Percentiles rank a stretch among this genome's conserved stretches.
Conservation (phyloP, 2,797 vertebrate genomes). For the Acridotheres tristis region DNA sequence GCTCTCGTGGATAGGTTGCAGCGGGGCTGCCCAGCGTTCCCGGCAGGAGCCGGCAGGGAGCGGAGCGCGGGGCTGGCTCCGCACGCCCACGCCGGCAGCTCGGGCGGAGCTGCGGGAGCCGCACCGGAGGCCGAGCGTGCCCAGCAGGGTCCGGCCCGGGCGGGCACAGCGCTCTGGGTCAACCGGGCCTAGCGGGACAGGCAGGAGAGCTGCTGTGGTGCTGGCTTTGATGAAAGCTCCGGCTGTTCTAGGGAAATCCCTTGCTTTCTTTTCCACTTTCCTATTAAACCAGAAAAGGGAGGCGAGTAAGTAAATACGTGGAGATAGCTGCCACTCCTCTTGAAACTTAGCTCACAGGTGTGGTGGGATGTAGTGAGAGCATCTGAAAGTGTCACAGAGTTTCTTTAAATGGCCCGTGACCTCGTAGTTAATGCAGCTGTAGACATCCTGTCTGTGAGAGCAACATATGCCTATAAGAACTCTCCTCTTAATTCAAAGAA, state of each 20-base stretch:
- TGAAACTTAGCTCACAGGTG: not conserved
- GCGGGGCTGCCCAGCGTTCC: not conserved
- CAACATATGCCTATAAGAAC: not conserved
- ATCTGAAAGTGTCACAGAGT: not conserved
- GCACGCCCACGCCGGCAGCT: not conserved
- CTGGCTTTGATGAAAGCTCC: not conserved
- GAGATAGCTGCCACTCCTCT: too few relatives aligned
- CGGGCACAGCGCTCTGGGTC: not conserved
- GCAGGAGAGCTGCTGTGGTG: not conserved
- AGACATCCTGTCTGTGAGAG: rapidly evolving
- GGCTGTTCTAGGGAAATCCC: not conserved
- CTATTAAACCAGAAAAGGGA: not conserved
- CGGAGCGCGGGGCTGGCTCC: rapidly evolving
- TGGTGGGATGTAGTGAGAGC: not conserved
- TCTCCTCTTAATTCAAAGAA: not conserved
- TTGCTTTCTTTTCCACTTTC: not conserved
- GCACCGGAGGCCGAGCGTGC: rapidly evolving
- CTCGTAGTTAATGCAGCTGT: not conserved
- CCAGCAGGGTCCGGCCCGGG: rapidly evolving
- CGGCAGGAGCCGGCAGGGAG: not conserved
- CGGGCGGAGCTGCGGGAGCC: rapidly evolving
- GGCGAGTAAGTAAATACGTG: rapidly evolving
- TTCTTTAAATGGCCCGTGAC: not conserved
- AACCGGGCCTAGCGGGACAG: not conserved
- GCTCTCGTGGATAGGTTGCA: rapidly evolving